These are phyloP conservation scores for Linnaemya vulpina DNA, from an alignment of 2,888 invertebrate genomes.

Conservation along the genomic window DNA sequence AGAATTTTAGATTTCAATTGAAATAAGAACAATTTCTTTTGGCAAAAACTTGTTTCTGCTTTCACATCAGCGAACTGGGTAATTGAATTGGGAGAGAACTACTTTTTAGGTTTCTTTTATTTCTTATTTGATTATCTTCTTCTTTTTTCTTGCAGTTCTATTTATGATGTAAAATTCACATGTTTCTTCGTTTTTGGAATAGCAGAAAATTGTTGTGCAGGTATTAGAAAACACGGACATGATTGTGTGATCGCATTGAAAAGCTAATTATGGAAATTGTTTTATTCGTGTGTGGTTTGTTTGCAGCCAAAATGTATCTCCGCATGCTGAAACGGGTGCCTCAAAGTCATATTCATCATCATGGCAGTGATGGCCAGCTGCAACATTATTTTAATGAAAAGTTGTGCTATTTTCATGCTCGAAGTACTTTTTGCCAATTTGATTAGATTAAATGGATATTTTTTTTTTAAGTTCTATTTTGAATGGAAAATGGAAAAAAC, in stretches of 20 bases:
- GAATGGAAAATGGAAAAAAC: background rate
- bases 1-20: background rate
- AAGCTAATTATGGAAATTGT: background rate
- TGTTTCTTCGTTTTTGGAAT: background rate
- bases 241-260: background rate
- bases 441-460: constrained; percentile 9
- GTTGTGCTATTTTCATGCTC: constrained; percentile 32
- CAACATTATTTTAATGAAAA: constrained; percentile 52
- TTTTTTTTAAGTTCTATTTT: background rate
- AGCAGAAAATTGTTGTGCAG: background rate
- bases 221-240: background rate
- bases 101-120: background rate
- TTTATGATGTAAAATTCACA: constrained; percentile 1
- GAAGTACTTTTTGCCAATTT: background rate
- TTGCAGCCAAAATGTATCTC: background rate
- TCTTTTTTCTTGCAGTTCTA: background rate
- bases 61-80: background rate
- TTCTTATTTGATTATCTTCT: no score
- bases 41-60: background rate
- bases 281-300: background rate
- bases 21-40: background rate
- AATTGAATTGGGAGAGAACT: background rate
- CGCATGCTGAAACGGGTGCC: constrained; percentile 16
- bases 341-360: background rate
- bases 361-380: constrained; percentile 15